These are phyloP conservation scores for Anticlea derivata DNA, from an alignment of 2,888 invertebrate species.

Conservation along the genomic window DNA sequence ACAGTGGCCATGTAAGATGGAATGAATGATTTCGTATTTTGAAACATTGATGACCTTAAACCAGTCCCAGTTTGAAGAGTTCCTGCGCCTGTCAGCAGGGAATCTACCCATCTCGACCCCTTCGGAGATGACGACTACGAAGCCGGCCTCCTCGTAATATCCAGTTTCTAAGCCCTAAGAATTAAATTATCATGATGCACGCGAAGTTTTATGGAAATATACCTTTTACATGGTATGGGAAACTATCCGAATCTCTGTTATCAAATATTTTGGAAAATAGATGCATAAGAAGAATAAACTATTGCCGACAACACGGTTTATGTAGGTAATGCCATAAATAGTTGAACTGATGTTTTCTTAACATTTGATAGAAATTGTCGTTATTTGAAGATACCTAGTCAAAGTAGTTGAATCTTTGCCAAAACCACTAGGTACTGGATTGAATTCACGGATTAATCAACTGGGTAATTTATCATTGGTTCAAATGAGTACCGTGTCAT, in stretches of 20 bases:
- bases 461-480: constrained; percentile 1
- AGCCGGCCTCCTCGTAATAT: constrained; percentile 85
- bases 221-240: constrained; percentile 4
- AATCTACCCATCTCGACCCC: constrained; percentile 86
- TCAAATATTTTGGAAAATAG: not conserved
- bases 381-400: too few species aligned
- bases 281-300: not conserved
- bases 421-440: not conserved
- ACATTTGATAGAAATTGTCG: constrained; percentile 3
- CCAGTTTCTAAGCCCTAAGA: constrained; percentile 83
- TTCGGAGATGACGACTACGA: constrained; percentile 85
- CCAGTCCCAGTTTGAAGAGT: constrained; percentile 87
- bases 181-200: constrained; percentile 71
- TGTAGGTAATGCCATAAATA: constrained; percentile 8
- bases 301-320: not conserved
- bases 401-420: constrained; percentile 15
- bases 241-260: constrained; percentile 1
- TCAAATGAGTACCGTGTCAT: constrained; percentile 4
- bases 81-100: constrained; percentile 84
- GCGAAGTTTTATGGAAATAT: constrained; percentile 49
- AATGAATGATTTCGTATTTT: constrained; percentile 62
- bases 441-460: constrained; percentile 1
- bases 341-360: constrained; percentile 7
- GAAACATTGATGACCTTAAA: constrained; percentile 85
- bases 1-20: constrained; percentile 66